Conservation (phyloP, 1,140 invertebrate genomes). For the Drosophila arawakana region DNA sequence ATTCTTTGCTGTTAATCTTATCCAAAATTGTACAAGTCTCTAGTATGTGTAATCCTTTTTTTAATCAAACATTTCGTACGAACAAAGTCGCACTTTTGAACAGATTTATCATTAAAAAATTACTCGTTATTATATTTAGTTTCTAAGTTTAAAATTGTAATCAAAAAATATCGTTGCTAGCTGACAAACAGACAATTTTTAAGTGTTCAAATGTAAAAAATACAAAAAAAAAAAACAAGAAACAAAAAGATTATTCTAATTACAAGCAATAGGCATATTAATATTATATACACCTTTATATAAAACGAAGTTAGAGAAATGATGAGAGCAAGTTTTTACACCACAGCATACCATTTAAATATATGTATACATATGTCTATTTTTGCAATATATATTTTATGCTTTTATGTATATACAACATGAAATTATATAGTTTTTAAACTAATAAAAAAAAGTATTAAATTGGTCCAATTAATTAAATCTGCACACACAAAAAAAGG, state of each 20-base stretch:
- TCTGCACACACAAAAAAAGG: constrained; percentile 35
- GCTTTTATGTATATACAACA: constrained; percentile 60
- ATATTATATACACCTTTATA: constrained; percentile 50
- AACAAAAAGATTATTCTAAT: constrained; percentile 61
- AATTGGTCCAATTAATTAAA: constrained; percentile 71
- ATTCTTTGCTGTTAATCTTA: constrained; percentile 69
- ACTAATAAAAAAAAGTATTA: constrained; percentile 65
- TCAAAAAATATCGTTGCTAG: constrained; percentile 38
- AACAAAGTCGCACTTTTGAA: constrained; percentile 70
- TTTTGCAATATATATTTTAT: constrained; percentile 81
- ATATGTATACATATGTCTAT: constrained; percentile 63
- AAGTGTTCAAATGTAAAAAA: constrained; percentile 77
- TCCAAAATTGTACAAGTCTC: constrained; percentile 56
- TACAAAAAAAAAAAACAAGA: no score
- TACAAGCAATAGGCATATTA: constrained; percentile 62
- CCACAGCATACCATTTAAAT: constrained; percentile 56
- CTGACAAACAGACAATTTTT: constrained; percentile 52
- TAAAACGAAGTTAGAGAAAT: constrained; percentile 27
- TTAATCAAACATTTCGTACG: constrained; percentile 36
- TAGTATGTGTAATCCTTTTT: constrained; percentile 45
- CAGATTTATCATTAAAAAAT: constrained; percentile 53
- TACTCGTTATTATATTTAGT: constrained; percentile 60
- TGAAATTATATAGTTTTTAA: constrained; percentile 61
- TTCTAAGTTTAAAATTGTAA: constrained; percentile 52
- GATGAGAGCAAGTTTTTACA: constrained; percentile 47